These are phyloP conservation scores for Drosophila mettleri DNA, from an alignment of 2,888 invertebrate species.

Conservation along the genomic window DNA sequence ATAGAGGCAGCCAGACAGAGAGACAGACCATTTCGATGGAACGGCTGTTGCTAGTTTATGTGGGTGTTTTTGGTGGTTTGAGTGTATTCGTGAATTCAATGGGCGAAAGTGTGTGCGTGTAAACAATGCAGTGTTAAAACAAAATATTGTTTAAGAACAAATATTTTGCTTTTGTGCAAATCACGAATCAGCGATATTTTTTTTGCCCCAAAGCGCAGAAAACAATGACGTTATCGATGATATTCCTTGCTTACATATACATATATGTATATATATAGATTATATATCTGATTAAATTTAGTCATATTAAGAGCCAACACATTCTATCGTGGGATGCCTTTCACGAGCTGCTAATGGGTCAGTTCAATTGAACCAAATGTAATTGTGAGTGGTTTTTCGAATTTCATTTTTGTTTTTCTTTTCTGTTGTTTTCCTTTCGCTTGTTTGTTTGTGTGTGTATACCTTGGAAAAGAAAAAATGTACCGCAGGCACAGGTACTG, in stretches of 20 bases:
- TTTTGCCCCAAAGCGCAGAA: conserved; percentile 38
- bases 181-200: conserved; percentile 62
- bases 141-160: conserved; percentile 80
- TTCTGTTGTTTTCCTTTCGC: conserved; percentile 5
- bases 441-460: neutral
- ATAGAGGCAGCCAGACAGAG: conserved; percentile 15
- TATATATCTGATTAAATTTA: conserved; percentile 54
- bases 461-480: conserved; percentile 7
- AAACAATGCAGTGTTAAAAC: conserved; percentile 78
- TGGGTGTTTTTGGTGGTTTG: conserved; percentile 36
- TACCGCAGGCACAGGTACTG: conserved; percentile 43
- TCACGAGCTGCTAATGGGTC: conserved; percentile 81
- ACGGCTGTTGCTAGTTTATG: conserved; percentile 59
- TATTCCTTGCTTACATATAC: conserved; percentile 35
- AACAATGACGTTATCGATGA: conserved; percentile 72
- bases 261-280: neutral
- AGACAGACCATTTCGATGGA: conserved; percentile 29
- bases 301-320: conserved; percentile 45
- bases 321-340: conserved; percentile 57
- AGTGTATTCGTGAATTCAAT: conserved; percentile 37
- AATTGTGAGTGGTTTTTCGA: conserved; percentile 22
- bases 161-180: conserved; percentile 77
- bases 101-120: conserved; percentile 53
- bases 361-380: conserved; percentile 70
- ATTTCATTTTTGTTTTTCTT: conserved; percentile 13